Evolutionary conservation across 2,113 vertebrate species (phyloP), one percentile per base, ranked within the genome.

Genomic region (Ictalurus punctatus): DNA sequence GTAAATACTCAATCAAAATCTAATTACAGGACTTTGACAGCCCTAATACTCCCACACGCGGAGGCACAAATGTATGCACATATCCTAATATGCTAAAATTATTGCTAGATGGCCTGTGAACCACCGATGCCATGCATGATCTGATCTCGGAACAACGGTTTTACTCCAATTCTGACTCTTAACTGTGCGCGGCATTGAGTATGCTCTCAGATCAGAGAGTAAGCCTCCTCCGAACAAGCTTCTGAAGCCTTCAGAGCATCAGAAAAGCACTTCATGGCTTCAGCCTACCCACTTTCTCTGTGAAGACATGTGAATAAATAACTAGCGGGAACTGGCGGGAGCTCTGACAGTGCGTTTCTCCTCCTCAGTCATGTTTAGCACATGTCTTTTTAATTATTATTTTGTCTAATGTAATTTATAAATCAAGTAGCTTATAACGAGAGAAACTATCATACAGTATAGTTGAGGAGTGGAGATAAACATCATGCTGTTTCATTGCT

Each of bases 51-150:
- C 21, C 21, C 34, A 44, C 10, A 61, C 10, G 12, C 58, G 44
- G 21, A 63, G 34, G 58, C 4, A 83, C 19, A 63, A 25, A 58
- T 40, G 30, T 78, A 83, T 67, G 65, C 48, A 69, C 80, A 52
- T 67, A 87, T 61, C 56, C 34, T 73, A 59, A 61, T 61, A 65
- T 63, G 52, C 37, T 80, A 88, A 86, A 83, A 83, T 69, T 56
- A 59, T 89, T 85, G 85, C 80, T 82, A 89, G 71, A 88, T 88
- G 80, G 83, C 71, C 40, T 81, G 40, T 81, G 56, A 73, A 17
- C 17, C 40, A 56, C 48, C 14, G 48, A 25, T 54, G 74, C 27
- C 58, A 30, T 81, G 69, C 58, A 48, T 84, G 34, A 86, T 81
- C 12, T 67, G 87, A 87, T 88, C 74, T 59, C 37, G 5, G 83